phyloP scores from a whole-genome alignment of 2,797 vertebrate species.

The Semotilus atromaculatus region DNA sequence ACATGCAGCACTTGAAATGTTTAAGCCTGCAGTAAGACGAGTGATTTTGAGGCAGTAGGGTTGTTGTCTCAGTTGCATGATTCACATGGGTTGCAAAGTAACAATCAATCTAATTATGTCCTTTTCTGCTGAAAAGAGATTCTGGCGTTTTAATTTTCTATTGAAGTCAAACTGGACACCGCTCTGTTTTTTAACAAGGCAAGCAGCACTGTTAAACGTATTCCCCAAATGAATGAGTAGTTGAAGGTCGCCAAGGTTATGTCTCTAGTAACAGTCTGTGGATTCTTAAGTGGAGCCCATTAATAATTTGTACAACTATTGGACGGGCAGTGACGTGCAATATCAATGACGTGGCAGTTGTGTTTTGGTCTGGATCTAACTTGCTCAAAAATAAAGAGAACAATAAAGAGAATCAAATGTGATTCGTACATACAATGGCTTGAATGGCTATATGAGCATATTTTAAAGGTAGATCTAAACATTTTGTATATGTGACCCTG shows the following conservation, averaged over 20 bases:
- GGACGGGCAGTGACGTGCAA: too few relatives aligned
- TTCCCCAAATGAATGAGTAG: slow-evolving; percentile 4
- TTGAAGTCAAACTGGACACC: neutral
- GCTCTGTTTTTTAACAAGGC: slow-evolving; percentile 6
- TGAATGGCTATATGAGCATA: neutral
- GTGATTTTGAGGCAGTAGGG: neutral
- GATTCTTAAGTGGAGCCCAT: neutral
- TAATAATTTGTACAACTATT: slow-evolving; percentile 12
- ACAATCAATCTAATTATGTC: slow-evolving; percentile 2
- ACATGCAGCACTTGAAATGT: slow-evolving; percentile 13
- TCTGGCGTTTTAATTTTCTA: neutral
- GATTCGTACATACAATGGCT: neutral
- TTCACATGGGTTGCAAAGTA: slow-evolving; percentile 3
- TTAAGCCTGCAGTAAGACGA: neutral
- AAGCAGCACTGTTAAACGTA: neutral
- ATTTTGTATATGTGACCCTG: too few relatives aligned
- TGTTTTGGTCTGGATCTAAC: neutral
- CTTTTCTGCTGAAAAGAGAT: neutral
- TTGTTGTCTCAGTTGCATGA: neutral
- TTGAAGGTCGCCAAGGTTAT: neutral
- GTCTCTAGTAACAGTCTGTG: neutral
- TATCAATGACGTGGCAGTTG: neutral
- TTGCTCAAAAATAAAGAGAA: neutral
- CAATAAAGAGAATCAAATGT: neutral
- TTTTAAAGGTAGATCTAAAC: neutral